Percentiles rank a stretch among this genome's conserved stretches.
Evolutionary conservation across 2,113 vertebrate species (phyloP).

Genomic region (Dipodomys merriami): DNA sequence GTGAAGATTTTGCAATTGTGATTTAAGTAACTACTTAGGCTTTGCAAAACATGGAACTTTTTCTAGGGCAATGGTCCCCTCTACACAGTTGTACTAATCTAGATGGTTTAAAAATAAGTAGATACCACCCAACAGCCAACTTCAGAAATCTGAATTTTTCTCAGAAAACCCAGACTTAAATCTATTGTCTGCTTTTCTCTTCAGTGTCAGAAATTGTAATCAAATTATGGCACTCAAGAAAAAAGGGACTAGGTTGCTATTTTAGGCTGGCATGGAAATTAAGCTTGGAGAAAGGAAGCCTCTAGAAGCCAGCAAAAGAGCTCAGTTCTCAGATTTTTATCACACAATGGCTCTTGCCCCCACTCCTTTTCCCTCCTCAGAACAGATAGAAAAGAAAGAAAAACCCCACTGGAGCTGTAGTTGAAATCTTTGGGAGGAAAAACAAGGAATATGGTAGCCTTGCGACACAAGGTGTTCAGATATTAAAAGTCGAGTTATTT

Average conservation of each 20-base stretch:
- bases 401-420: neutral
- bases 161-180: slow-evolving; percentile 20
- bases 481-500: neutral
- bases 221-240: neutral
- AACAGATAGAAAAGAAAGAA: neutral
- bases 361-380: neutral
- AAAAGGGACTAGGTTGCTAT: neutral
- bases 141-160: neutral
- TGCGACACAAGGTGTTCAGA: neutral
- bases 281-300: neutral
- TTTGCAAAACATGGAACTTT: slow-evolving; percentile 44
- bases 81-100: neutral
- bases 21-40: slow-evolving; percentile 36
- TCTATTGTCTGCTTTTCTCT: slow-evolving; percentile 10
- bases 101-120: slow-evolving; percentile 7
- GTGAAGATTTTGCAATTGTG: slow-evolving; percentile 7
- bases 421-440: slow-evolving; percentile 21
- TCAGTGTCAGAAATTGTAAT: neutral
- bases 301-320: neutral
- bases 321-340: neutral
- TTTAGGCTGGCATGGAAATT: neutral
- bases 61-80: neutral
- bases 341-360: neutral
- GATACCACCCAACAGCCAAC: neutral
- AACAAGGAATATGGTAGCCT: neutral